These are phyloP conservation scores for Sinocyclocheilus anshuiensis DNA, from an alignment of 2,113 vertebrate genomes.

Conservation along the genomic window DNA sequence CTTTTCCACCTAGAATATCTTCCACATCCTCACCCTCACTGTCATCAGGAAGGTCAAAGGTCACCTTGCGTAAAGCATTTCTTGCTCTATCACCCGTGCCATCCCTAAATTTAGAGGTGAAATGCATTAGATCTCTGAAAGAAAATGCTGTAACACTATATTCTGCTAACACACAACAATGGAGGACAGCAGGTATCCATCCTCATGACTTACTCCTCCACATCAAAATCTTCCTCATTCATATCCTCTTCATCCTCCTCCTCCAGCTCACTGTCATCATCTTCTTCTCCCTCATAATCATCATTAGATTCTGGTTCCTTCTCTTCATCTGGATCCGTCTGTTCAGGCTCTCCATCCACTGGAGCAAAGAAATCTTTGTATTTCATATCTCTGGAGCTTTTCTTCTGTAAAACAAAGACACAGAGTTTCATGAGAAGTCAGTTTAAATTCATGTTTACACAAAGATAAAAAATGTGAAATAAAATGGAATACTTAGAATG, in stretches of 20 bases:
- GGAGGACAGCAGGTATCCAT: background rate
- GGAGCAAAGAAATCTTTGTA: slow-evolving; percentile 94
- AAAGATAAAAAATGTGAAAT: background rate
- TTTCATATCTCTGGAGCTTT: slow-evolving; percentile 89
- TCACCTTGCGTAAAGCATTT: slow-evolving; percentile 81
- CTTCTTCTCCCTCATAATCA: slow-evolving; percentile 59
- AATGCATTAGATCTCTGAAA: background rate
- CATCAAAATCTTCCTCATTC: slow-evolving; percentile 69
- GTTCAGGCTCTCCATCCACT: slow-evolving; percentile 62
- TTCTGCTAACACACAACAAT: background rate
- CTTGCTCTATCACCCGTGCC: slow-evolving; percentile 67
- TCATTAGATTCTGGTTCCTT: slow-evolving; percentile 67
- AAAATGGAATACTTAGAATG: no score
- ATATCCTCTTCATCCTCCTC: slow-evolving; percentile 65
- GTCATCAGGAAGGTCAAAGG: slow-evolving; percentile 83
- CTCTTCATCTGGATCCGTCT: slow-evolving; percentile 57
- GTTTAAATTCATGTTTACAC: background rate
- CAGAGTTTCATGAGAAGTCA: background rate
- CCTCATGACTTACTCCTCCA: slow-evolving; percentile 5
- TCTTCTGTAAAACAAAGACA: slow-evolving; percentile 63
- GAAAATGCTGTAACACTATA: background rate
- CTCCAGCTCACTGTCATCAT: slow-evolving; percentile 69
- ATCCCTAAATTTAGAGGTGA: slow-evolving; percentile 63
- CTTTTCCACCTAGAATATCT: slow-evolving; percentile 71
- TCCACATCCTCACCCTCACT: slow-evolving; percentile 78